phyloP scores from a whole-genome alignment of 2,113 vertebrate species.

The Brienomyrus longianalis region DNA sequence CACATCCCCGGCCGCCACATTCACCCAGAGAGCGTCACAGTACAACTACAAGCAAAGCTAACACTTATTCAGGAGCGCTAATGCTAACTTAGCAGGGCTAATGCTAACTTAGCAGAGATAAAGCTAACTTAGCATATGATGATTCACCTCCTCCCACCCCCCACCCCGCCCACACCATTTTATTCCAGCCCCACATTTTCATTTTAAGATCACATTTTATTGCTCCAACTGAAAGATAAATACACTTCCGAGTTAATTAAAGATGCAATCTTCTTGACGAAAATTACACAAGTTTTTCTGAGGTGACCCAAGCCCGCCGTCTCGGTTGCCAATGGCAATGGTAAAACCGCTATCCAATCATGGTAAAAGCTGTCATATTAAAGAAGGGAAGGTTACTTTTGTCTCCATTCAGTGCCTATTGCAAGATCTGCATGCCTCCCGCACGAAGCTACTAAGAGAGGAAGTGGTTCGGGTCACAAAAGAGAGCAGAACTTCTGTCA shows the following conservation, averaged over 20 bases:
- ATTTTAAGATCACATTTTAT: conserved; percentile 12
- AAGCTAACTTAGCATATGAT: neutral
- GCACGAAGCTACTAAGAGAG: neutral
- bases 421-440: neutral
- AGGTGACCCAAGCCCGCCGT: neutral
- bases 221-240: conserved; percentile 12
- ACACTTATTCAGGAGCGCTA: neutral
- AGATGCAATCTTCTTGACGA: conserved; percentile 19
- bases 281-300: conserved; percentile 20
- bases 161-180: neutral
- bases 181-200: neutral
- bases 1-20: conserved; percentile 15
- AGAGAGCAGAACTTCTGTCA: neutral
- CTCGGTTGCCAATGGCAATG: conserved; percentile 17
- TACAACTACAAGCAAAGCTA: neutral
- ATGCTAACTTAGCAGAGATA: conserved; percentile 3
- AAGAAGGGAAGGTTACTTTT: neutral
- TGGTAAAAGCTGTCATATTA: neutral
- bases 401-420: neutral
- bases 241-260: conserved; percentile 23
- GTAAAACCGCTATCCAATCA: neutral
- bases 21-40: neutral
- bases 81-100: neutral
- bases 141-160: neutral
- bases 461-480: neutral